phyloP scores from a whole-genome alignment of 2,113 vertebrate genomes.

The Falcunculus frontatus region DNA sequence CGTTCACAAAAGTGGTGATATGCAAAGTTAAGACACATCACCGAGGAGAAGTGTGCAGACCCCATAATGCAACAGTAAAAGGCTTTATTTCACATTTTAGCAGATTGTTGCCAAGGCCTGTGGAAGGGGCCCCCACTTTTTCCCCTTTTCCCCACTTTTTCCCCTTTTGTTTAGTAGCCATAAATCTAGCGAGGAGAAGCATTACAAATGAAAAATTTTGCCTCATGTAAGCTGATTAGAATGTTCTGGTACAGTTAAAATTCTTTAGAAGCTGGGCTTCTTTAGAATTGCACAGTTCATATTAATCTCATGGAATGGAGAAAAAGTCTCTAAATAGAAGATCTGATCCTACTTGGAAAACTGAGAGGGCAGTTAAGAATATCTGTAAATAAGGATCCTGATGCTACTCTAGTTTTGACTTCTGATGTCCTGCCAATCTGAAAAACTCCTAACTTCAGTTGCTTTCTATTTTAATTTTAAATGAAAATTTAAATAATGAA shows the following conservation, averaged over 20 bases:
- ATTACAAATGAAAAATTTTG: neutral
- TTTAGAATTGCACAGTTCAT: neutral
- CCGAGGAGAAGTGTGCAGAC: neutral
- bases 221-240: neutral
- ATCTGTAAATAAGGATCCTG: neutral
- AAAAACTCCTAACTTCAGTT: neutral
- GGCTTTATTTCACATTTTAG: neutral
- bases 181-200: neutral
- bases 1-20: neutral
- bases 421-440: neutral
- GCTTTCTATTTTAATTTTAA: neutral
- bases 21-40: neutral
- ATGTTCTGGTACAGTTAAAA: neutral
- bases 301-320: neutral
- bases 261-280: neutral
- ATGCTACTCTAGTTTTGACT: neutral
- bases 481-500: neutral
- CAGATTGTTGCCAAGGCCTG: neutral
- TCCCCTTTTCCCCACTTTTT: accelerated
- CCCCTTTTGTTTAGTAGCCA: neutral
- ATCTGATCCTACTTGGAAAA: neutral
- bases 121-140: neutral
- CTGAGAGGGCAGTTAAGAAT: neutral
- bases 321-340: neutral
- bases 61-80: neutral